These are phyloP conservation scores for Drosophila niveifrons DNA, from an alignment of 2,888 invertebrate genomes.

Conservation along the genomic window DNA sequence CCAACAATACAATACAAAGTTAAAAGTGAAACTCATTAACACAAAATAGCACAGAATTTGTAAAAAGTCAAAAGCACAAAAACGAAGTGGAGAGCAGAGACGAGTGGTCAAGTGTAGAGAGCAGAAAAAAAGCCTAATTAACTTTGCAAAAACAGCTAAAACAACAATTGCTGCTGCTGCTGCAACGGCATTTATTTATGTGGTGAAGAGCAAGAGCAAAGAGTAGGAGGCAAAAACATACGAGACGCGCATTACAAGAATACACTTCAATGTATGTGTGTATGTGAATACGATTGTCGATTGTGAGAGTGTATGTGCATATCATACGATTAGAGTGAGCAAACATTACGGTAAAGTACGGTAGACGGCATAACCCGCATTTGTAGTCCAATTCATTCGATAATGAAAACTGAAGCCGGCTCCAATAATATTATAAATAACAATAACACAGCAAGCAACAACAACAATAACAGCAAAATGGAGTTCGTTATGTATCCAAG, in stretches of 20 bases:
- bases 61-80: background rate
- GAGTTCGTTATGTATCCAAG: conserved; percentile 87
- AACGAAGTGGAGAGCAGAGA: background rate
- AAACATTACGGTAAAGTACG: conserved; percentile 41
- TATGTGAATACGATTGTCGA: background rate
- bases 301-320: conserved; percentile 26
- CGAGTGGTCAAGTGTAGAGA: conserved; percentile 11
- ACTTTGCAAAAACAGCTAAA: conserved; percentile 35
- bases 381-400: conserved; percentile 42
- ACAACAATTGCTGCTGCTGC: conserved; percentile 20
- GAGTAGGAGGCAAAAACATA: conserved; percentile 4
- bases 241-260: conserved; percentile 20
- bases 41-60: conserved; percentile 30
- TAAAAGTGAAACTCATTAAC: conserved; percentile 63
- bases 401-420: conserved; percentile 83
- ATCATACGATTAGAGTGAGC: conserved; percentile 38
- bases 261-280: conserved; percentile 14
- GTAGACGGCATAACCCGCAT: conserved; percentile 40
- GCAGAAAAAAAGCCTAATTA: conserved; percentile 38
- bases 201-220: conserved; percentile 7
- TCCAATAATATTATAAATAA: conserved; percentile 53
- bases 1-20: conserved; percentile 25
- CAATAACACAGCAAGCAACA: conserved; percentile 65
- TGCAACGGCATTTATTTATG: conserved; percentile 33
- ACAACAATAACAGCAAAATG: conserved; percentile 86